Base-by-base conservation (phyloP, 2,797 vertebrate species). In the Corythornis leucogaster region DNA sequence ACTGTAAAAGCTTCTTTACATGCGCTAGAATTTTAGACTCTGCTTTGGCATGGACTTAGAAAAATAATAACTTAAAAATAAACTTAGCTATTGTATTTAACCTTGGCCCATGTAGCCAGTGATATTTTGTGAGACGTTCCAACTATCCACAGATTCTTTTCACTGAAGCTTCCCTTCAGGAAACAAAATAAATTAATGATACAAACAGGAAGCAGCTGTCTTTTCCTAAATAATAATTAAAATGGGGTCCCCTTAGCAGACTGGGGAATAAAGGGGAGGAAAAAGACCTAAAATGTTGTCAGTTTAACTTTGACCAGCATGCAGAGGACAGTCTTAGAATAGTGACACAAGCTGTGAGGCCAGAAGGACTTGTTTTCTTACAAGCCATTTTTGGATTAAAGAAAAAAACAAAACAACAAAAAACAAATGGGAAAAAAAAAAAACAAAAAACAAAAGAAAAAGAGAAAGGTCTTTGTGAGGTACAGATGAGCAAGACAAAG, bases 201-300 rank as follows among this genome's bases (percentile, higher is more conserved):
- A 96, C 96, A 97, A 97, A 97, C 96, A 97, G 96, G 96, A 97
- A 97, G 96, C 96, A 97, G 89, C 96, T 97, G 96, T 96, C 95
- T 97, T 96, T 95, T 96, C 96, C 96, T 96, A 97, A 96, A 97
- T 96, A 96, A 96, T 96, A 94, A 96, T 96, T 96, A 95, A 96
- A 96, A 92, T 91, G 86, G 74, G 68, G 94, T 95, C 90, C 90
- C 88, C 91, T 78, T 92, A 80, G 87, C n/a, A 11, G 66, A 80
- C 30, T 2, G 69, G 68, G 76, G 51, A 89, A 85, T 94, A 92
- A 90, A 94, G 73, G 76, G 86, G 85, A 95, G 81, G 77, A 83
- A 63, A 92, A 94, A 95, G 74, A 91, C 74, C 77, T 89, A 66
- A 90, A 93, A 89, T 85, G 81, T 71, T 91, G 92, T 94, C 0